Percentiles rank a stretch among this genome's conserved stretches.
These are phyloP conservation scores for Sebastes schlegelii DNA, from an alignment of 2,113 vertebrate genomes.

Conservation along the genomic window DNA sequence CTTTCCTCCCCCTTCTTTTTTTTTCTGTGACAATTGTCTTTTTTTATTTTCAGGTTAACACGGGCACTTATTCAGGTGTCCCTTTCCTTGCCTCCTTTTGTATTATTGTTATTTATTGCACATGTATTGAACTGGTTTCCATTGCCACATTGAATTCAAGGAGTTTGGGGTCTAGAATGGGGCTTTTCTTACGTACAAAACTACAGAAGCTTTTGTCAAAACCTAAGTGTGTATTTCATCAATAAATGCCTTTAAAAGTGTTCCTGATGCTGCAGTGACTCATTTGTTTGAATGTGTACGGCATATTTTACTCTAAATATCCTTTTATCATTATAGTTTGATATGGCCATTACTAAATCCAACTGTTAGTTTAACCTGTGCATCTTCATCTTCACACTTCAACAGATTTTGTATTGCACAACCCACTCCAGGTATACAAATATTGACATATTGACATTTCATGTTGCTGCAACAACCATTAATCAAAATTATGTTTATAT, in stretches of 20 bases:
- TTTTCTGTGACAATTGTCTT: constrained; percentile 33
- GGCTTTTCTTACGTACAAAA: constrained; percentile 82
- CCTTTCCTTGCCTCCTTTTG: constrained; percentile 71
- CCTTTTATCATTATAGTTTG: background rate
- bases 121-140: constrained; percentile 82
- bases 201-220: constrained; percentile 85
- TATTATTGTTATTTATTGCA: constrained; percentile 86
- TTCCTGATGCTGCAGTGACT: background rate
- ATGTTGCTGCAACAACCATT: background rate
- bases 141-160: constrained; percentile 73
- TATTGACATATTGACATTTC: too few relatives aligned
- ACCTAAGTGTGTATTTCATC: constrained; percentile 87
- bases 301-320: background rate
- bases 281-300: background rate
- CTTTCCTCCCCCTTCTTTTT: background rate
- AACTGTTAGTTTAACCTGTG: background rate
- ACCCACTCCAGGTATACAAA: background rate
- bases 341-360: background rate
- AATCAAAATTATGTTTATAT: background rate
- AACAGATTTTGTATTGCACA: background rate
- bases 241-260: constrained; percentile 88
- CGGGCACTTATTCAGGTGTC: constrained; percentile 75
- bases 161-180: constrained; percentile 71
- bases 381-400: too few relatives aligned
- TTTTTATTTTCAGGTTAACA: constrained; percentile 52